Evolutionary conservation across 1,140 invertebrate genomes (phyloP), one percentile per base, ranked within the genome.

Genomic region (Drosophila orosa): DNA sequence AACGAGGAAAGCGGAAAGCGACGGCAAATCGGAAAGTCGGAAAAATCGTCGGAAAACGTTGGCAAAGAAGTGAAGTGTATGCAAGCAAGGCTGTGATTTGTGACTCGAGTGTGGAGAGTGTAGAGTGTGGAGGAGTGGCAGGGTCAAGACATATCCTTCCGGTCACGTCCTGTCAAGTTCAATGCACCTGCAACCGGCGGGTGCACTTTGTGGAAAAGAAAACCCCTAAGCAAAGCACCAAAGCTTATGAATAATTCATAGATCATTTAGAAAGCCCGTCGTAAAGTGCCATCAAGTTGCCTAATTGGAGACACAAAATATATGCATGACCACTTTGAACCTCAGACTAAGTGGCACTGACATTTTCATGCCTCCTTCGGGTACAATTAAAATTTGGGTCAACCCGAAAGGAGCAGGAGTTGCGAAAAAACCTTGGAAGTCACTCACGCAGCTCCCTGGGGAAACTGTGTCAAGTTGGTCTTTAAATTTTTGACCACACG

Each of bases 381-480:
- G 83, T 54, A 61, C 69, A 37, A 63, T 75, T 78, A 50, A 66
- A 82, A 86, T 74, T 77, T 87, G 22, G 82, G 82, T 86, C 82
- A 48, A 48, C 5, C 29, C n/a, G 47, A 27, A n/a, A 76, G 17
- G 13, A 13, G 5, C 12, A 50, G 33, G 44, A 50, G 42, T 22
- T 22, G 25, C 57, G 22, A 25, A 69, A 47, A 71, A 48, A 40
- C 65, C 63, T 75, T 75, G 44, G 39, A 62, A 25, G 56, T 22
- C 57, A 74, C 73, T 55, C 74, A 83, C 74, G 74, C 81, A 74
- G 55, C 58, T 58, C 74, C 62, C 48, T 22, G 24, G 63, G 37
- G 29, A 83, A 87, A 87, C 58, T 87, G 83, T 87, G 83, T 87
- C 83, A 86, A 87, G 77, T 67, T 61, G 31, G 45, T 66, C 67